Base-by-base conservation (phyloP, 2,797 vertebrate genomes). In the Sebastes diaconus region DNA sequence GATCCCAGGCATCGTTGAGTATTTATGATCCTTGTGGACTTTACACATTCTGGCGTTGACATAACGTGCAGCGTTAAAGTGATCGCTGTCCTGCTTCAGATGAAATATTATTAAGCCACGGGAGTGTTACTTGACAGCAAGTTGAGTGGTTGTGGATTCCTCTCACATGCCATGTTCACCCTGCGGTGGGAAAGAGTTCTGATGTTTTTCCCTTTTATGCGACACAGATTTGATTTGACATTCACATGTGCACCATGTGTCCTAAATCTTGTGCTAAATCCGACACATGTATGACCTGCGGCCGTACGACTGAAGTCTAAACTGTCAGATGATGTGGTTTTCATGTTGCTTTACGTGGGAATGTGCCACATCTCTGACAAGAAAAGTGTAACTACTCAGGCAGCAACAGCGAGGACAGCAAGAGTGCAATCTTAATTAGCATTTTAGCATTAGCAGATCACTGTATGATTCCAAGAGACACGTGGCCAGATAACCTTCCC, bases 11-110 rank as follows among this genome's bases (percentile, higher is more conserved):
- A 14, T 54, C n/a, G 3, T 59, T 27, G 50, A 54, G 27, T 65
- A 75, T 79, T 79, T 84, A 83, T 81, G 66, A 72, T 83, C 79
- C 74, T 27, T 24, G 32, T 50, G 68, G 82, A 86, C 69, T 84
- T 64, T 1, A 74, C 70, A 77, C 27, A 66, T 58, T 25, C 36
- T 2, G 4, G 5, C 6, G 24, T 27, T 55, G 27, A 68, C 52
- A 42, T 59, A 81, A 73, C 58, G n/a, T 25, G 39, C 8, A 46
- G 55, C 68, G 34, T 82, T 73, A 87, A 52, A 46, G 36, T 52
- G 25, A 59, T 60, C 18, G 1, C 30, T 16, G 6, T 63, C 30
- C 55, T 57, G 77, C 30, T 50, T 71, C n/a, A 74, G 55, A 84
- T 58, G 39, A 59, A 67, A 50, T 73, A 46, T 52, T 16, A 68